Evolutionary conservation across 2,113 vertebrate genomes (phyloP).

Genomic region (Serinus canaria): DNA sequence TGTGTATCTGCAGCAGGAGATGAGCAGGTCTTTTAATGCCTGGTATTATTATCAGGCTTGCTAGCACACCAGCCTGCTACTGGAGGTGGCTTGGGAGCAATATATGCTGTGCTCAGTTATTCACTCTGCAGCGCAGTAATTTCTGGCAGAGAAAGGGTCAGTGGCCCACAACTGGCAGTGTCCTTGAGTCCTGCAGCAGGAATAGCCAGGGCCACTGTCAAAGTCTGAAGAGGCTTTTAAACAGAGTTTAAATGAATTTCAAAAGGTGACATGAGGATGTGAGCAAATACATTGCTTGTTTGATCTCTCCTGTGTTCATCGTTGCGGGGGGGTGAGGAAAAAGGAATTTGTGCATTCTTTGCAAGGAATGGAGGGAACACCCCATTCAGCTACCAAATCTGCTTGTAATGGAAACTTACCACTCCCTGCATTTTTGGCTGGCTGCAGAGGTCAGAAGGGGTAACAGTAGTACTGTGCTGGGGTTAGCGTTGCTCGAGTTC

Average conservation of each 20-base stretch:
- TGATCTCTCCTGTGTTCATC: not conserved
- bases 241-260: not conserved
- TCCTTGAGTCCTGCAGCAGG: not conserved
- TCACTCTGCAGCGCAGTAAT: not conserved
- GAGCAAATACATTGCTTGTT: not conserved
- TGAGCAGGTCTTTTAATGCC: not conserved
- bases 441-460: constrained; percentile 12
- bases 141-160: not conserved
- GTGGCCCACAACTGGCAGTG: not conserved
- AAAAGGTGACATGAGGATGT: not conserved
- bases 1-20: not conserved
- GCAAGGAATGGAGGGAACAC: constrained; percentile 3
- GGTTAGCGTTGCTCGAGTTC: not conserved
- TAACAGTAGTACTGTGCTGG: not conserved
- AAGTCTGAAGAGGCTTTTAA: not conserved
- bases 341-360: constrained; percentile 20
- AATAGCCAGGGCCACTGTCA: not conserved
- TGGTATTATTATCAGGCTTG: not conserved
- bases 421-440: constrained; percentile 51
- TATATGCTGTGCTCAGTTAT: not conserved
- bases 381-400: not conserved
- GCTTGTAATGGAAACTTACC: not conserved
- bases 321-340: not conserved
- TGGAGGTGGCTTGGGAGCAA: not conserved
- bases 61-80: not conserved